A percentile compares a stretch with the other conserved stretches of the same genome.
Conservation (phyloP, 2,113 vertebrate species). For the Zingel zingel region DNA sequence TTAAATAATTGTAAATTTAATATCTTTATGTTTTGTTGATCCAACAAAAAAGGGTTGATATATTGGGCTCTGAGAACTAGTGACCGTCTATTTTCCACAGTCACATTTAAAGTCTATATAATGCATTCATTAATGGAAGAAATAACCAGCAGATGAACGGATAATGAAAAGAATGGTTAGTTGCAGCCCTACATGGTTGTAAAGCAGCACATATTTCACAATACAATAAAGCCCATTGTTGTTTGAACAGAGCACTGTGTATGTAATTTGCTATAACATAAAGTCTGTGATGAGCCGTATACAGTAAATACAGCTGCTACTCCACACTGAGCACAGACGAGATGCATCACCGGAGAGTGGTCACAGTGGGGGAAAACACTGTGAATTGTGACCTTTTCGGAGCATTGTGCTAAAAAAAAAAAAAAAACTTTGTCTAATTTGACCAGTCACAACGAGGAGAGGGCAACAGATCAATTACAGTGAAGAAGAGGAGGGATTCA, state of each 20-base stretch:
- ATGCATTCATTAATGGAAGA: neutral
- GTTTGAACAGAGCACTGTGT: constrained; percentile 24
- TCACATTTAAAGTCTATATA: neutral
- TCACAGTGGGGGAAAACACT: neutral
- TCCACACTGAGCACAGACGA: neutral
- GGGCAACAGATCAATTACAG: constrained; percentile 52
- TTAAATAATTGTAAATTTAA: neutral
- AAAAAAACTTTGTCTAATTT: constrained; percentile 28
- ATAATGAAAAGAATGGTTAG: neutral
- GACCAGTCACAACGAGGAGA: constrained; percentile 45
- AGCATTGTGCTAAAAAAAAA: constrained; percentile 26
- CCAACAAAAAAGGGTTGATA: no score
- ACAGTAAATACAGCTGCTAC: constrained; percentile 32
- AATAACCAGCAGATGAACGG: neutral
- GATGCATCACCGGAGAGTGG: neutral
- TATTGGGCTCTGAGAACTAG: neutral
- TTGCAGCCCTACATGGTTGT: neutral
- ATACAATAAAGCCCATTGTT: constrained; percentile 9
- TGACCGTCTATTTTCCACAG: neutral
- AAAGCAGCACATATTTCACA: neutral
- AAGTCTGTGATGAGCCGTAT: constrained; percentile 24
- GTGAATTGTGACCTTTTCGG: constrained; percentile 37
- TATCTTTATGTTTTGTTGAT: neutral
- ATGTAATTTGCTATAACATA: constrained; percentile 37
- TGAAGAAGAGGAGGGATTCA: constrained; percentile 6